Evolutionary conservation across 2,113 vertebrate species (phyloP).

Genomic region (Bagarius yarrelli): DNA sequence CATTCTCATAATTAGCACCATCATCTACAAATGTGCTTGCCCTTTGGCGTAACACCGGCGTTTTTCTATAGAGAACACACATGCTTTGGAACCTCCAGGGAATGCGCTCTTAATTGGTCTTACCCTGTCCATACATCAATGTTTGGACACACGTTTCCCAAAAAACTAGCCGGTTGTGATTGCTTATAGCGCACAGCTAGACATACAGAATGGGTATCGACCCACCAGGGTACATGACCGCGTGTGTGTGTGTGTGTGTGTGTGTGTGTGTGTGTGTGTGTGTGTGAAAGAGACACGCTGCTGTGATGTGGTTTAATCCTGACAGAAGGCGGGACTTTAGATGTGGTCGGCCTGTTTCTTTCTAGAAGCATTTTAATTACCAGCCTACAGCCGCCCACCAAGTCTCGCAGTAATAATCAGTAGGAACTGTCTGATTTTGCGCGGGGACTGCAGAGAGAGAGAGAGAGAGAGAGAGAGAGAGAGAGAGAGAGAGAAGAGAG

Average conservation of each 20-base stretch:
- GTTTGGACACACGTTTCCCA: neutral
- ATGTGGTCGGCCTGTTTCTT: constrained; percentile 81
- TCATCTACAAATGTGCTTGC: constrained; percentile 83
- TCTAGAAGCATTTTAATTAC: constrained; percentile 87
- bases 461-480: constrained; percentile 24
- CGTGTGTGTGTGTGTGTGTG: constrained; percentile 56
- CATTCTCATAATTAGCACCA: constrained; percentile 88
- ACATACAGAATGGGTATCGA: constrained; percentile 18
- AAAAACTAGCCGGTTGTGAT: neutral
- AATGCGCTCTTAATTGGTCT: constrained; percentile 65
- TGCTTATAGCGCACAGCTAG: neutral
- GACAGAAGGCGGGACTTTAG: constrained; percentile 77
- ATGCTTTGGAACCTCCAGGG: constrained; percentile 64
- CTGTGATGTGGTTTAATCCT: constrained; percentile 82
- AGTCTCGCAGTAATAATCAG: constrained; percentile 74
- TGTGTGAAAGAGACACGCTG: constrained; percentile 64
- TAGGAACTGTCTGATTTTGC: constrained; percentile 61
- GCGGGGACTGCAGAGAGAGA: constrained; percentile 27
- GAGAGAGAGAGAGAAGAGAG: neutral
- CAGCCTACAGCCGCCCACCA: constrained; percentile 76
- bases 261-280: constrained; percentile 58
- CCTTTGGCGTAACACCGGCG: constrained; percentile 78
- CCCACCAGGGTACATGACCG: constrained; percentile 44
- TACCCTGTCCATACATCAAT: constrained; percentile 69
- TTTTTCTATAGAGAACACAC: constrained; percentile 62